A percentile compares a stretch with the other conserved stretches of the same genome.
phyloP scores from a whole-genome alignment of 92 coral and sea anemone species.

The Zoanthus sansibaricus region DNA sequence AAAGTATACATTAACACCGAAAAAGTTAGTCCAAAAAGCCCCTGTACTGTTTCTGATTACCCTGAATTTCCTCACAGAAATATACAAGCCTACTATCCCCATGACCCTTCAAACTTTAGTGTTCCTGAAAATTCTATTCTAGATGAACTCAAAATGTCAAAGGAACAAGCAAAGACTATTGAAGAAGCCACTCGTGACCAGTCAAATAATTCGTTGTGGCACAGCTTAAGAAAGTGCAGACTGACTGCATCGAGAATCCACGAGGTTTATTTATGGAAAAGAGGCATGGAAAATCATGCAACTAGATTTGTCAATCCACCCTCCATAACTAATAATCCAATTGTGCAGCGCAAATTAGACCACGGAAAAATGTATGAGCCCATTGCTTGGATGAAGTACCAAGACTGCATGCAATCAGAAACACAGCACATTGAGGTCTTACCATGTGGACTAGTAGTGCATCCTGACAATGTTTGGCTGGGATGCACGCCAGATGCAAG shows the following conservation, averaged over 20 bases:
- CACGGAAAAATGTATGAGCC: no score
- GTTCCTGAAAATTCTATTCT: conserved; percentile 40
- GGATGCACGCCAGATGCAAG: conserved; percentile 66
- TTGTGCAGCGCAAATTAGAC: no score
- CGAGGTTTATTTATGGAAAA: conserved; percentile 67
- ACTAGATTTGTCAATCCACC: background rate
- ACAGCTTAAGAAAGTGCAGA: conserved; percentile 49
- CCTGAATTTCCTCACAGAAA: conserved; percentile 64
- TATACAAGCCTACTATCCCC: conserved; percentile 48
- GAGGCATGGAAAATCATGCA: conserved; percentile 57
- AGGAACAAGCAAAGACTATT: conserved; percentile 46
- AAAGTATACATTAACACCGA: conserved; percentile 55
- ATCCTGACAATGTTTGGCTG: no score
- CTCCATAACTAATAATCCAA: background rate
- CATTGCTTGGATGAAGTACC: background rate
- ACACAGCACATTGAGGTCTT: background rate
- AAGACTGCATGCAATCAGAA: conserved; percentile 6
- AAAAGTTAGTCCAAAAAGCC: conserved; percentile 6
- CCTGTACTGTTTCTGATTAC: conserved; percentile 31
- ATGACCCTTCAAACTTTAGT: conserved; percentile 33
- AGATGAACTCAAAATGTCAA: conserved; percentile 49
- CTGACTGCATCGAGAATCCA: conserved; percentile 60
- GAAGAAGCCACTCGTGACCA: conserved; percentile 64
- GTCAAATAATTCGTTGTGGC: conserved; percentile 52
- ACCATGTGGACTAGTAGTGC: conserved; percentile 25